Evolutionary conservation across 1,140 invertebrate genomes (phyloP).

Genomic region (Teleogryllus occipitalis): DNA sequence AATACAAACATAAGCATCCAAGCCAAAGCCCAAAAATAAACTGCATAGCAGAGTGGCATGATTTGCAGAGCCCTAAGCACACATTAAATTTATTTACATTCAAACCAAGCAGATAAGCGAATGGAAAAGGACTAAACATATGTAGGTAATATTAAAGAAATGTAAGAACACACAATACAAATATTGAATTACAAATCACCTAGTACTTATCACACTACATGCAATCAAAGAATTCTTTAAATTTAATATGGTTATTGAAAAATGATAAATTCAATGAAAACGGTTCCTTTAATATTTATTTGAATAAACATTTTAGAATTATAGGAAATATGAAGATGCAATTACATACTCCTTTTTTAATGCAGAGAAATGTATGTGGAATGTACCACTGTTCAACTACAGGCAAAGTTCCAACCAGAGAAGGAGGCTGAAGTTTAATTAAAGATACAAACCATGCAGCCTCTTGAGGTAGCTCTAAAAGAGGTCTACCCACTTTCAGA

Average conservation of each 20-base stretch:
- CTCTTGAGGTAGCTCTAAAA: neutral
- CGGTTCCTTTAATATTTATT: too few relatives aligned
- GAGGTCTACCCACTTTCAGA: neutral
- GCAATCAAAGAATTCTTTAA: too few relatives aligned
- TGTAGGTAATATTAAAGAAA: too few relatives aligned
- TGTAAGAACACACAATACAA: too few relatives aligned
- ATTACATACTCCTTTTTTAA: neutral
- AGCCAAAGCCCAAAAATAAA: neutral
- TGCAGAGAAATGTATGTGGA: neutral
- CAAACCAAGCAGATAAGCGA: too few relatives aligned
- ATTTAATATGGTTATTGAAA: too few relatives aligned
- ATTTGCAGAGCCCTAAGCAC: neutral
- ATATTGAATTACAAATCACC: too few relatives aligned
- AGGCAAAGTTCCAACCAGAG: neutral
- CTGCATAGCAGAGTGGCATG: neutral
- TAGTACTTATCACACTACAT: too few relatives aligned
- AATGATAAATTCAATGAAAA: too few relatives aligned
- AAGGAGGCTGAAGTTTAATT: neutral
- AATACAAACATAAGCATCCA: neutral
- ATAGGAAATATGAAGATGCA: neutral
- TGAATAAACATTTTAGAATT: too few relatives aligned
- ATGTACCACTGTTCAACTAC: neutral
- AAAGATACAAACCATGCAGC: neutral
- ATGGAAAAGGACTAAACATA: too few relatives aligned
- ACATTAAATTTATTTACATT: too few relatives aligned